Evolutionary conservation across 2,113 vertebrate species (phyloP), one percentile per base, ranked within the genome.

Genomic region (Gavia stellata): DNA sequence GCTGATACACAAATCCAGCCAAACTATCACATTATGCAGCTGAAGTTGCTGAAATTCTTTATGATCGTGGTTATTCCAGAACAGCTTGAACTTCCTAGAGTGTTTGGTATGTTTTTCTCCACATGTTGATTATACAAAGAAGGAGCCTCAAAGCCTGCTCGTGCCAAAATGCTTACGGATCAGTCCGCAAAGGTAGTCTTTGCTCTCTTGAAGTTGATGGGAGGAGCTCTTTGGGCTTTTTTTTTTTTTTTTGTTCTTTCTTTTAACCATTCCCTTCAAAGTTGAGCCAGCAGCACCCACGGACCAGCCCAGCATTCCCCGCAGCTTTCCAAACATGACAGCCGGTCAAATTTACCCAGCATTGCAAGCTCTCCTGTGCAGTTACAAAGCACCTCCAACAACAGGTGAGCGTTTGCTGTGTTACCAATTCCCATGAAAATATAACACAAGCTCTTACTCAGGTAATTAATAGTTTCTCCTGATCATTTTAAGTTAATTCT

Each of bases 381-480:
- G 49, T 79, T 95, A 63, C 52, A 88, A 93, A 96, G 75, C 56
- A 44, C 49, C 91, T 42, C 38, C 81, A 14, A 89, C 95, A 55
- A 79, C 49, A 68, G 24, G 13, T 34, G 77, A 94, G 34, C 36
- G 50, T 94, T 97, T 95, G 87, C 73, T 67, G 86, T 45, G 68
- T 81, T 66, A 94, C 12, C 45, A 44, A 59, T 85, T 93, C 95
- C 56, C 71, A 90, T 31, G 38, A 52, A 83, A 70, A 84, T 83
- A 40, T 4, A 80, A 84, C 81, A 94, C 44, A 73, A 42, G 66
- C 59, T 49, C 70, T 96, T 73, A 61, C 34, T 68, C 45, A 84
- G 36, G 65, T 92, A 88, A 96, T 92, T 94, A 97, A 96, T 40
- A 79, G 31, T 31, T 86, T 75, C 53, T 80, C 91, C 72, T 55